phyloP scores from a whole-genome alignment of 2,113 vertebrate species.

The Craseonycteris thonglongyai region DNA sequence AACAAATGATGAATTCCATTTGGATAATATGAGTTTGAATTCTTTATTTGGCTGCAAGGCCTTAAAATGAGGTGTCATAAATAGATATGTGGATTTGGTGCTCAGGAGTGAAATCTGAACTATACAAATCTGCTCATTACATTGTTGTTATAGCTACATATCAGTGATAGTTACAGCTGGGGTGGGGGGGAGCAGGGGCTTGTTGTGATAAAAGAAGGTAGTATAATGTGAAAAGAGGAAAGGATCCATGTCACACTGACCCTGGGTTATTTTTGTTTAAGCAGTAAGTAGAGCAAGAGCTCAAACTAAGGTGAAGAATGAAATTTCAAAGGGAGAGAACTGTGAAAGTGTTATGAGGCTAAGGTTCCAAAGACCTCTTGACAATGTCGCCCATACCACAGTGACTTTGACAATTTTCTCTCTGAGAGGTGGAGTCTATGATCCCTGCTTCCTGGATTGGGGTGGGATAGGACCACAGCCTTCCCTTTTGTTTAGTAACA shows the following conservation, averaged over 20 bases:
- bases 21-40: not conserved
- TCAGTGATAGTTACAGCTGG: not conserved
- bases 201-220: not conserved
- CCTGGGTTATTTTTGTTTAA: not conserved
- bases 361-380: not conserved
- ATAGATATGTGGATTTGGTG: not conserved
- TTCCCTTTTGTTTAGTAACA: not conserved
- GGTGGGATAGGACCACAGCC: no score
- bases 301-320: not conserved
- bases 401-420: not conserved
- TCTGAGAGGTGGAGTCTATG: rapidly evolving
- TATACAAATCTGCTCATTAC: not conserved
- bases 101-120: not conserved
- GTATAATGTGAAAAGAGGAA: not conserved
- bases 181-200: no score
- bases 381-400: rapidly evolving
- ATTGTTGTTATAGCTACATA: not conserved
- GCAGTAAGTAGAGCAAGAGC: not conserved
- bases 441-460: not conserved
- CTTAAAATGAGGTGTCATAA: not conserved
- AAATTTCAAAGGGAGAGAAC: not conserved
- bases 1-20: not conserved
- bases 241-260: not conserved
- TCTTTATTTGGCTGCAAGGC: not conserved
- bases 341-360: not conserved